Evolutionary conservation across 1,140 invertebrate genomes (phyloP), one percentile per base, ranked within the genome.

Genomic region (Aleiodes sp.): DNA sequence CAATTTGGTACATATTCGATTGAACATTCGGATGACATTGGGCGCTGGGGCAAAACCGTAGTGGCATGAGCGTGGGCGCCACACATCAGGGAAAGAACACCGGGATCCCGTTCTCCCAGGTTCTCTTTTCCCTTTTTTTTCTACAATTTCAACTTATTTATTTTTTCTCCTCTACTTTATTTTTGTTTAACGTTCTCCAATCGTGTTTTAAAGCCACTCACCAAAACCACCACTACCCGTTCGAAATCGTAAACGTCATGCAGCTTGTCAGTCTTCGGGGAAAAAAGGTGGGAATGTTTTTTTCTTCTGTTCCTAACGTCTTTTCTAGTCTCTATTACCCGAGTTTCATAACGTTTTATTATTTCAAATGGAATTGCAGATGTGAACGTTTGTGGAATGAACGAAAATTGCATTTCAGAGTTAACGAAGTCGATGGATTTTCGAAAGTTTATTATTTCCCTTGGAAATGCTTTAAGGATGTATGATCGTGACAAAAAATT

Each of bases 151-250:
- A 59, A n/a, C 14, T 59, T n/a, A 33, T 1, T 12, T 59, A 4
- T 26, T 59, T 31, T 19, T 59, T 59, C 28, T 59, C 16, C 26
- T 29, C 7, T n/a, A 59, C 29, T 59, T 28, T 59, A 59, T 26
- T 31, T 29, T 29, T 31, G n/a, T 59, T 31, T 12, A 29, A 59
- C 24, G 24, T 31, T 16, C 24, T 24, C 56, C 56, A 59, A 59
- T 59, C 56, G 26, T 59, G 56, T 59, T 59, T 59, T 31, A 59
- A 59, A 59, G 28, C 56, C 56, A 59, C 56, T 59, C 56, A 59
- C 56, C 56, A 59, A 59, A 59, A 59, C 56, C 56, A 29, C 56
- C 28, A 59, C 56, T 59, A 31, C 26, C 26, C 46, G 21, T 59
- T 59, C 12, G 28, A 10, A 59, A 59, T 59, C 56, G 56, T 59